Evolutionary conservation across 2,113 vertebrate species (phyloP).

Genomic region (Catharus fuscescens): DNA sequence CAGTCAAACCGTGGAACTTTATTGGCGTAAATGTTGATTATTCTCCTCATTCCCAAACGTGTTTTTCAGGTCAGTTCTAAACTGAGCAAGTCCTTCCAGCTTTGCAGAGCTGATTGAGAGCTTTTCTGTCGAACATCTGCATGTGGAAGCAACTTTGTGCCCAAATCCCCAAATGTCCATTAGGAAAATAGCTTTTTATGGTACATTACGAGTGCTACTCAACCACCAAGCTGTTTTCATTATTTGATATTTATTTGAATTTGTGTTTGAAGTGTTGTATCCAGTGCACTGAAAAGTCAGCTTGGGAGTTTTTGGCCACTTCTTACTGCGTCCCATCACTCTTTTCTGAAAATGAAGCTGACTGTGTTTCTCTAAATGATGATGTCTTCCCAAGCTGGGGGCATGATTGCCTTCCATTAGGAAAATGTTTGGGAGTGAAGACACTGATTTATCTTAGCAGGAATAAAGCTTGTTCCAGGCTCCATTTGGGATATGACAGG

Average conservation of each 20-base stretch:
- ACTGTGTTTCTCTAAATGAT: not conserved
- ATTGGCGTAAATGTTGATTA: fast-evolving
- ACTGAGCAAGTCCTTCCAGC: not conserved
- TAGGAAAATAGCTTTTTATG: not conserved
- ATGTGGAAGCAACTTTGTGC: not conserved
- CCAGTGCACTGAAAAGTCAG: not conserved
- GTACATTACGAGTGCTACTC: not conserved
- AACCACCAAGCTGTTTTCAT: not conserved
- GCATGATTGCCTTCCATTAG: not conserved
- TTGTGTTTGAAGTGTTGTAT: not conserved
- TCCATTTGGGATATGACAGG: not conserved
- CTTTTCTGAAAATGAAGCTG: not conserved
- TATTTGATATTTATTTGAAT: not conserved
- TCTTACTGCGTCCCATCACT: fast-evolving
- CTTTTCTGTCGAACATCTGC: not conserved
- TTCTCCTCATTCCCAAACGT: fast-evolving
- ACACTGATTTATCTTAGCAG: not conserved
- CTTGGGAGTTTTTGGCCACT: not conserved
- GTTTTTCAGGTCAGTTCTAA: not conserved
- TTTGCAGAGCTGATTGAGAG: not conserved
- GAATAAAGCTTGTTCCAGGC: not conserved
- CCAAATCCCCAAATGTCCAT: not conserved
- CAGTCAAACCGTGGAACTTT: not conserved
- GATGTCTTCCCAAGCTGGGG: not conserved
- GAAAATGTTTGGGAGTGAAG: not conserved